Evolutionary conservation across 53 echinoderm and acorn worm species (phyloP).

Genomic region (Paracentrotus lividus): DNA sequence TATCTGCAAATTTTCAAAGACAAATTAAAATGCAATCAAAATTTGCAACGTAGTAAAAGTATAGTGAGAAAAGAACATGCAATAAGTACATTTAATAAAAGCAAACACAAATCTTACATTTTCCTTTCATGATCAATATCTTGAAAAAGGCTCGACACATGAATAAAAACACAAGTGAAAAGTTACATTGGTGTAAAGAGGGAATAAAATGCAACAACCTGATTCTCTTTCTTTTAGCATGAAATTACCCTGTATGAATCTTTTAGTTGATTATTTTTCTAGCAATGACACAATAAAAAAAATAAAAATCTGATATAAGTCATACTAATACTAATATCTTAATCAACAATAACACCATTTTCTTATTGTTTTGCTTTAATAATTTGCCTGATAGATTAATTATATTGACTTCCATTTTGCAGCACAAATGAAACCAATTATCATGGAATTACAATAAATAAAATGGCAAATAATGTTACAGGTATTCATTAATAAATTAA

Average conservation of each 20-base stretch:
- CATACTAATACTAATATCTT: neutral
- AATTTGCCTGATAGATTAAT: neutral
- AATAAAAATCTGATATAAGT: neutral
- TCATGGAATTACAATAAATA: neutral
- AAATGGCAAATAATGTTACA: neutral
- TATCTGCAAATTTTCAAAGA: neutral
- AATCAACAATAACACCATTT: neutral
- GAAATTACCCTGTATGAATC: conserved; percentile 33
- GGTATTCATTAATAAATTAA: neutral
- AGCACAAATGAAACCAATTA: neutral
- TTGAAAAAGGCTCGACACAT: neutral
- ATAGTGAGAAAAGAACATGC: neutral
- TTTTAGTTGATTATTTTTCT: neutral
- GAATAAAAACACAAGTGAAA: neutral
- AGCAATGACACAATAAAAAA: neutral
- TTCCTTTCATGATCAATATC: neutral
- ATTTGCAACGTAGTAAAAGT: neutral
- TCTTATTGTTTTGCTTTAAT: neutral
- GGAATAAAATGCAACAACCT: conserved; percentile 18
- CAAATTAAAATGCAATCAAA: neutral
- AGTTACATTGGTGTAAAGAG: conserved; percentile 17
- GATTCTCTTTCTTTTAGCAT: neutral
- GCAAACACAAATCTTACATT: conserved; percentile 1
- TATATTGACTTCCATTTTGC: neutral
- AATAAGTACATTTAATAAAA: neutral